Percentiles rank a stretch among this genome's conserved stretches.
Evolutionary conservation across 2,113 vertebrate genomes (phyloP).

Genomic region (Anoura caudifer): DNA sequence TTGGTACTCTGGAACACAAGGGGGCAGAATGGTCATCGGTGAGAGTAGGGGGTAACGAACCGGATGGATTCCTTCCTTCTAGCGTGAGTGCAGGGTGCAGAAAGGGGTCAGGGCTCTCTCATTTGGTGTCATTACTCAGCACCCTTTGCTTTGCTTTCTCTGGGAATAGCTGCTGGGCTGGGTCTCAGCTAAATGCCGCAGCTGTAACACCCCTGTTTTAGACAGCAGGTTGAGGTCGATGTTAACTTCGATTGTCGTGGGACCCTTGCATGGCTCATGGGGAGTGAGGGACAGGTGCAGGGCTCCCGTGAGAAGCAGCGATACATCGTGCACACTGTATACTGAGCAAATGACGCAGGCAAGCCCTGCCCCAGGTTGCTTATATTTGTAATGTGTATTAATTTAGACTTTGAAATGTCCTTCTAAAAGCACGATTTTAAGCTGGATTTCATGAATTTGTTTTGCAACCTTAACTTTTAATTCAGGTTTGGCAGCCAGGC

Average conservation of each 20-base stretch:
- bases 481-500: background rate
- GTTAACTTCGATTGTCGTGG: background rate
- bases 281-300: background rate
- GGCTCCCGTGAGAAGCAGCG: background rate
- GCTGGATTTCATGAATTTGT: background rate
- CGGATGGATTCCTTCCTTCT: background rate
- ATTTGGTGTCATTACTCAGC: background rate
- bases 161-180: slow-evolving; percentile 41
- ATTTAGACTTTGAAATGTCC: background rate
- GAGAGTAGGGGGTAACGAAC: background rate
- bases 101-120: background rate
- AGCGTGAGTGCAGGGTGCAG: background rate
- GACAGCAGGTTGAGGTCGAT: slow-evolving; percentile 20
- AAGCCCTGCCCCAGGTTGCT: background rate
- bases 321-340: background rate
- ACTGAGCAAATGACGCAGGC: background rate
- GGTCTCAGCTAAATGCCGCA: slow-evolving; percentile 42
- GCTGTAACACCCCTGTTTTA: slow-evolving; percentile 28
- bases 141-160: slow-evolving; percentile 40
- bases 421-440: background rate
- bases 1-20: background rate
- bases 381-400: background rate
- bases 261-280: slow-evolving; percentile 3
- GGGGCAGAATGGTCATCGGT: background rate
- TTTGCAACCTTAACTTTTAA: background rate